Conservation (phyloP, 2,888 invertebrate genomes). For the Rhorus exstirpatorius region DNA sequence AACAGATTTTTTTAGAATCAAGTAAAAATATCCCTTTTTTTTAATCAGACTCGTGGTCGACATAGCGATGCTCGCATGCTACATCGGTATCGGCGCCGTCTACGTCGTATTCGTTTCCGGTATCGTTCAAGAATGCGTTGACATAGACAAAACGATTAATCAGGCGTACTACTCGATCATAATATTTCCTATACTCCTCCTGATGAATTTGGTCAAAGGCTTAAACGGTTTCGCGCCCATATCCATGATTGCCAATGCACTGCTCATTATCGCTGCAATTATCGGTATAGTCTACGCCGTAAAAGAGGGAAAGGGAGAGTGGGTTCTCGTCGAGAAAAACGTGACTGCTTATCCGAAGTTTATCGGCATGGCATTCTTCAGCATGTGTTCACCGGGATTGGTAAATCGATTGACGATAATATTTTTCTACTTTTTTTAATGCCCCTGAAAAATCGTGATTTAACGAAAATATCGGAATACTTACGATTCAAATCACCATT, state of each 20-base stretch:
- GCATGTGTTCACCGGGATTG: slow-evolving; percentile 77
- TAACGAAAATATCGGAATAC: no score
- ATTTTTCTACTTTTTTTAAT: slow-evolving; percentile 10
- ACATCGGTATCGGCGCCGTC: slow-evolving; percentile 77
- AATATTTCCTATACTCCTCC: slow-evolving; percentile 74
- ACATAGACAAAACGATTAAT: slow-evolving; percentile 66
- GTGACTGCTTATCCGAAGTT: slow-evolving; percentile 75
- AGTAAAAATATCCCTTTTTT: no score
- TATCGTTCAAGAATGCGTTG: slow-evolving; percentile 73
- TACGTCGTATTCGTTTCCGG: slow-evolving; percentile 77
- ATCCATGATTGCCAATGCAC: slow-evolving; percentile 74
- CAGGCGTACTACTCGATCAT: slow-evolving; percentile 73
- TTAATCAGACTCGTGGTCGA: slow-evolving; percentile 72
- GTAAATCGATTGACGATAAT: slow-evolving; percentile 61
- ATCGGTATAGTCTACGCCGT: slow-evolving; percentile 75
- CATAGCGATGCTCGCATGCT: slow-evolving; percentile 72
- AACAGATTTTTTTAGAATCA: no score
- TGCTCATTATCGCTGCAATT: slow-evolving; percentile 69
- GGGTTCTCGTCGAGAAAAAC: slow-evolving; percentile 71
- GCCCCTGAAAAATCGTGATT: neutral
- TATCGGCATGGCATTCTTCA: slow-evolving; percentile 76
- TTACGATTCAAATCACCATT: no score
- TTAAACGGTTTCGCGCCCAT: slow-evolving; percentile 72
- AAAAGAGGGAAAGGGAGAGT: slow-evolving; percentile 73
- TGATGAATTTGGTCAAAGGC: slow-evolving; percentile 74